phyloP scores from a whole-genome alignment of 64 coral and sea anemone species.

The Dendrophyllia cribrosa region DNA sequence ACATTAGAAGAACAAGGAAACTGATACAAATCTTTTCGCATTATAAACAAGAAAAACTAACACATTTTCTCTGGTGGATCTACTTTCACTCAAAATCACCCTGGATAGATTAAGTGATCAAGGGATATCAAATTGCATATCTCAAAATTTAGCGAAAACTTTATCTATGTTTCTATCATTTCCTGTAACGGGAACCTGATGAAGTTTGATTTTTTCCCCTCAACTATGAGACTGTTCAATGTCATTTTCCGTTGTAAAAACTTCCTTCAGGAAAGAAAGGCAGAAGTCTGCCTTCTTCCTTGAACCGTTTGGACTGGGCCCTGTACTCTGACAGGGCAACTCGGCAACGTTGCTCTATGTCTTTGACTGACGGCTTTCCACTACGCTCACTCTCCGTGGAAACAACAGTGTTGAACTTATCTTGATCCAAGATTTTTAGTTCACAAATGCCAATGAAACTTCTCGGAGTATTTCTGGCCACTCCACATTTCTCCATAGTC shows the following conservation, averaged over 20 bases:
- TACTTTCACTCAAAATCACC: constrained; percentile 21
- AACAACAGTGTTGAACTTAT: no score
- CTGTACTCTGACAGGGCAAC: constrained; percentile 3
- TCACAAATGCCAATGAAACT: constrained; percentile 4
- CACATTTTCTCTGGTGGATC: background rate
- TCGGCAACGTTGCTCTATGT: background rate
- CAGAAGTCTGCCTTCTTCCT: background rate
- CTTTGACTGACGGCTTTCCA: background rate
- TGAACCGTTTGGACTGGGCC: background rate
- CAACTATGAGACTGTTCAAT: background rate
- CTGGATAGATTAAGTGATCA: constrained; percentile 5
- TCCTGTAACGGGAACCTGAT: background rate
- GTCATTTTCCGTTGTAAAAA: background rate
- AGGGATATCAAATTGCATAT: background rate
- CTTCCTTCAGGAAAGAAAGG: background rate
- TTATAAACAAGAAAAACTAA: constrained; percentile 2
- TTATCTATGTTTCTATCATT: constrained; percentile 28
- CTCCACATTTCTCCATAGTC: constrained; percentile 30
- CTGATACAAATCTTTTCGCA: background rate
- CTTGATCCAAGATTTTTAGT: background rate
- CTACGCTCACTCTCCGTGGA: background rate
- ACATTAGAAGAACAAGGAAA: background rate
- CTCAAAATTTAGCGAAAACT: constrained; percentile 14
- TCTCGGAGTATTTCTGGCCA: constrained; percentile 10
- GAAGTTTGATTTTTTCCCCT: background rate